Percentiles rank a stretch among this genome's conserved stretches.
Conservation (phyloP, 2,888 invertebrate species). For the Resseliella maxima region DNA sequence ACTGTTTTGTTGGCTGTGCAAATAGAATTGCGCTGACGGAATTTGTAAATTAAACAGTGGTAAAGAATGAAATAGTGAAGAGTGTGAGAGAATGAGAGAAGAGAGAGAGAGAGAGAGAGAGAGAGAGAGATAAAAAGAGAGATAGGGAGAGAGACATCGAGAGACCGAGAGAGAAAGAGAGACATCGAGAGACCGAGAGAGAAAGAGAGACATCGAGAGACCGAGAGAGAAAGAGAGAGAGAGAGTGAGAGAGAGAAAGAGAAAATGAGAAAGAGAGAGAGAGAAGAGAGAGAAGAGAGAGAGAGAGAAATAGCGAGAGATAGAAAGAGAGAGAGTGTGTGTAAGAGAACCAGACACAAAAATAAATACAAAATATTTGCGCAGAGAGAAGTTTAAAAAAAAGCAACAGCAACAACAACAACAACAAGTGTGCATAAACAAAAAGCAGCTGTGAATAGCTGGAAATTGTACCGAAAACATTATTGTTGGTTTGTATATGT, state of each 20-base stretch:
- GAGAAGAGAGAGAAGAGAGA: not conserved
- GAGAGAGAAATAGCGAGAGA: not conserved
- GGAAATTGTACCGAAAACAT: not conserved
- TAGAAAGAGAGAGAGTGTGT: too few relatives aligned
- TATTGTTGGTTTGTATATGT: not conserved
- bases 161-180: not conserved
- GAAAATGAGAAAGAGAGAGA: too few relatives aligned
- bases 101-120: not conserved
- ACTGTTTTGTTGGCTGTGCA: not conserved
- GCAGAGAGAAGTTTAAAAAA: too few relatives aligned
- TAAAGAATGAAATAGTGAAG: too few relatives aligned
- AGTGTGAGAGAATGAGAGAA: not conserved
- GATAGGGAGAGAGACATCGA: too few relatives aligned
- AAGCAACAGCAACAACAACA: too few relatives aligned
- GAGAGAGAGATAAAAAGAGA: not conserved
- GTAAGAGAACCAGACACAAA: not conserved
- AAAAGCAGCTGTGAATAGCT: not conserved
- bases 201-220: not conserved
- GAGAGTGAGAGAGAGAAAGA: not conserved
- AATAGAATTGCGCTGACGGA: slow-evolving; percentile 12
- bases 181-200: not conserved
- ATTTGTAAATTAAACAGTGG: slow-evolving; percentile 1
- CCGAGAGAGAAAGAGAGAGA: not conserved
- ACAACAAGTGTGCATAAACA: not conserved
- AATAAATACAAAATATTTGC: too few relatives aligned